phyloP scores from a whole-genome alignment of 37 sponge, comb jelly and placozoan species.

The Oopsacas minuta region DNA sequence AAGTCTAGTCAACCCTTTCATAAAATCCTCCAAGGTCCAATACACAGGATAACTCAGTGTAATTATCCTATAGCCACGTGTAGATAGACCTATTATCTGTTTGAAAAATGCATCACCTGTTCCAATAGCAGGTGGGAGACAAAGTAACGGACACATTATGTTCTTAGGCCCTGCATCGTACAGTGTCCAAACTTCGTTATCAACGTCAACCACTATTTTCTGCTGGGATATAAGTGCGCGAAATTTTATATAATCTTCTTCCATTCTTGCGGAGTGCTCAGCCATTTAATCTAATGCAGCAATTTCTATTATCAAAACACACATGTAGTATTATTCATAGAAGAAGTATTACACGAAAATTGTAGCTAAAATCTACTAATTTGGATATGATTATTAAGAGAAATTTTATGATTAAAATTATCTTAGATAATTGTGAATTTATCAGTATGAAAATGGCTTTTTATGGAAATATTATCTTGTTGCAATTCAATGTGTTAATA shows the following conservation, averaged over 20 bases:
- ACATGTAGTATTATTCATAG: too few relatives aligned
- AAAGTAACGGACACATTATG: slow-evolving; percentile 74
- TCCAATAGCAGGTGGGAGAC: slow-evolving; percentile 77
- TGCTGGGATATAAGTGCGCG: neutral
- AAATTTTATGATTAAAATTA: too few relatives aligned
- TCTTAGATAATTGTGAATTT: too few relatives aligned
- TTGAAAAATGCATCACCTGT: slow-evolving; percentile 81
- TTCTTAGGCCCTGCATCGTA: slow-evolving; percentile 92
- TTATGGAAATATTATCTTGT: too few relatives aligned
- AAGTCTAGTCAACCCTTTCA: slow-evolving; percentile 58
- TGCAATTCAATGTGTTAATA: too few relatives aligned
- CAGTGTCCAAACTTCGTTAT: slow-evolving; percentile 62
- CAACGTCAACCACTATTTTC: slow-evolving; percentile 21
- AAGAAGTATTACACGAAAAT: too few relatives aligned
- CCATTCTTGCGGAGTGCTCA: neutral
- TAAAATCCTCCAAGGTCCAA: slow-evolving; percentile 72
- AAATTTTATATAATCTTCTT: neutral
- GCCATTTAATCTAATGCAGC: too few relatives aligned
- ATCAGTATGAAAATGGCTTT: too few relatives aligned
- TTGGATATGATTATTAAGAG: too few relatives aligned
- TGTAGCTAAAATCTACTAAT: too few relatives aligned
- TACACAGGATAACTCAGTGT: slow-evolving; percentile 77
- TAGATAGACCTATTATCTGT: slow-evolving; percentile 52
- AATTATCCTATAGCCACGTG: slow-evolving; percentile 67
- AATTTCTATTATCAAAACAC: too few relatives aligned